phyloP scores from a whole-genome alignment of 2,888 invertebrate species.

The Galerucella nymphaeae region DNA sequence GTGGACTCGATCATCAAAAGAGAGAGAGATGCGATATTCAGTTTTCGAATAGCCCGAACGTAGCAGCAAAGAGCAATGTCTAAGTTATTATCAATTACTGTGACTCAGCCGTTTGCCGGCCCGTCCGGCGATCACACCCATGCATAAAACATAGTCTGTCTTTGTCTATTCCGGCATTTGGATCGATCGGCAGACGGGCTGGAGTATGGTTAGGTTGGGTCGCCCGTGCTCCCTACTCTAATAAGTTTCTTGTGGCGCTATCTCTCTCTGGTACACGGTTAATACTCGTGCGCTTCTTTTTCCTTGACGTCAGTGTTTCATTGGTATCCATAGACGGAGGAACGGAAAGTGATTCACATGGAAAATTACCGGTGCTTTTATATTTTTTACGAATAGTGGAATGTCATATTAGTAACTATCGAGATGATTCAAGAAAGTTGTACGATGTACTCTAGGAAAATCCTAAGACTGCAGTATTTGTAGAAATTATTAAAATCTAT shows the following conservation, averaged over 20 bases:
- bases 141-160: conserved; percentile 65
- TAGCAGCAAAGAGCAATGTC: conserved; percentile 61
- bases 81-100: conserved; percentile 67
- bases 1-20: conserved; percentile 43
- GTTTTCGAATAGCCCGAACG: conserved; percentile 51
- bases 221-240: conserved; percentile 63
- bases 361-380: conserved; percentile 35
- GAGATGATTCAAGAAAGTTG: conserved; percentile 32
- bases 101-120: conserved; percentile 66
- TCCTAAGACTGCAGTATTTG: background rate
- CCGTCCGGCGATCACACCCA: conserved; percentile 63
- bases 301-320: conserved; percentile 65
- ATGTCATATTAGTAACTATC: conserved; percentile 38
- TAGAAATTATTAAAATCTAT: too few species aligned
- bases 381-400: conserved; percentile 33
- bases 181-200: conserved; percentile 62
- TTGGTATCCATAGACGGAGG: conserved; percentile 49
- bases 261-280: conserved; percentile 51
- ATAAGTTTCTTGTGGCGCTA: conserved; percentile 60
- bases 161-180: conserved; percentile 67
- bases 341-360: conserved; percentile 37
- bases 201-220: conserved; percentile 65
- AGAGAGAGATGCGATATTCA: conserved; percentile 51
- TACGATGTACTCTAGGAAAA: background rate
- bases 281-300: conserved; percentile 52